A percentile compares a stretch with the other conserved stretches of the same genome.
Conservation (phyloP, 2,113 vertebrate species). For the Hippocampus mohnikei region DNA sequence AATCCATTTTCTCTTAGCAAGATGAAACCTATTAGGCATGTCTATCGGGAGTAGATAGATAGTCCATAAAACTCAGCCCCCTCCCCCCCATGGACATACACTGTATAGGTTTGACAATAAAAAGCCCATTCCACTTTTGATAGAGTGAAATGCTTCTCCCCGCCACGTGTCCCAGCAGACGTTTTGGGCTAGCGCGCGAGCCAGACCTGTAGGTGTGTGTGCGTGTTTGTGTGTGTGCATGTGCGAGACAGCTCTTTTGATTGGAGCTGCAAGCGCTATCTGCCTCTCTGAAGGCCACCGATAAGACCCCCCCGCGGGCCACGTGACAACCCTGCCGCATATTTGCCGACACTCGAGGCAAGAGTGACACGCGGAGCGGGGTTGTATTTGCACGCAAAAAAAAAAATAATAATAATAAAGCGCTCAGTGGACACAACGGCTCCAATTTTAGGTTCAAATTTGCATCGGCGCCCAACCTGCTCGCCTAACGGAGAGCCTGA, state of each 20-base stretch:
- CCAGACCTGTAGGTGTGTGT: conserved; percentile 45
- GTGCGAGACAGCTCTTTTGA: conserved; percentile 60
- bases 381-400: background rate
- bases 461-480: background rate
- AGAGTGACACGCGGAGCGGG: conserved; percentile 30
- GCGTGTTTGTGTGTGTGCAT: conserved; percentile 22
- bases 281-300: conserved; percentile 61
- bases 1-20: background rate
- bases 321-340: conserved; percentile 6
- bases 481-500: background rate
- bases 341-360: background rate
- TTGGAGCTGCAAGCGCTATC: conserved; percentile 54
- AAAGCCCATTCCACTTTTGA: conserved; percentile 7
- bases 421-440: no score
- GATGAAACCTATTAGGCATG: background rate
- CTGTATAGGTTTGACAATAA: background rate
- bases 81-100: conserved; percentile 1
- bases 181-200: conserved; percentile 32
- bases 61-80: no score
- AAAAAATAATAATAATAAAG: no score
- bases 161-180: conserved; percentile 19
- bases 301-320: conserved; percentile 61
- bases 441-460: background rate
- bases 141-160: conserved; percentile 37
- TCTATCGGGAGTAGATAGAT: background rate